These are phyloP conservation scores for Onychorhynchus coronatus DNA, from an alignment of 2,113 vertebrate species.

Conservation along the genomic window DNA sequence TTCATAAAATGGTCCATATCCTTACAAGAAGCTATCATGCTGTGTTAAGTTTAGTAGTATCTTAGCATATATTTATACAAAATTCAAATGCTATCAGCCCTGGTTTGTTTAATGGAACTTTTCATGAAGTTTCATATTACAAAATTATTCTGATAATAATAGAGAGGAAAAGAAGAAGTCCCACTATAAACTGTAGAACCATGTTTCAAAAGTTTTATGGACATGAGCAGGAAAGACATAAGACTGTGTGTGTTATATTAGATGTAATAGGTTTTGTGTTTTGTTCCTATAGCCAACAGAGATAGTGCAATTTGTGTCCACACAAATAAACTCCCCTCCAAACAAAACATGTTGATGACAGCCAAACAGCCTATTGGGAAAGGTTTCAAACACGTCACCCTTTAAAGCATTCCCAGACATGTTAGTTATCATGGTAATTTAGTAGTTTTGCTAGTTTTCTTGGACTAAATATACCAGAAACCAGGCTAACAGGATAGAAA, in stretches of 20 bases:
- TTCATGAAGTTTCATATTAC: neutral
- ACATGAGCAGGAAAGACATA: neutral
- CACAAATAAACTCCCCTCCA: neutral
- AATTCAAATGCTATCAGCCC: neutral
- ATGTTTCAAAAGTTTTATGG: neutral
- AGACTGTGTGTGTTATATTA: neutral
- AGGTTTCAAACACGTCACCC: rapidly evolving
- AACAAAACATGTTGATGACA: neutral
- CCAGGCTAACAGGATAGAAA: neutral
- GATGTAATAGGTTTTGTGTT: neutral
- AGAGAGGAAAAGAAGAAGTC: neutral
- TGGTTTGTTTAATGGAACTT: neutral
- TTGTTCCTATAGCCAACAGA: neutral
- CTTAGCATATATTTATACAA: neutral
- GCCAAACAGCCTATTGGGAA: neutral
- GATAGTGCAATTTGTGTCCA: neutral
- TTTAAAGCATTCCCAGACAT: neutral
- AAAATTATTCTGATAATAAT: neutral
- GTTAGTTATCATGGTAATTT: neutral
- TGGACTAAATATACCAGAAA: neutral
- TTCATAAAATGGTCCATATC: neutral
- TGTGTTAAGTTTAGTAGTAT: neutral
- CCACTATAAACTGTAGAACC: neutral
- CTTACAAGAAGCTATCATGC: neutral
- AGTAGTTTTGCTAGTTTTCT: neutral